A percentile compares a stretch with the other conserved stretches of the same genome.
phyloP scores from a whole-genome alignment of 92 coral and sea anemone species.

The Palythoa caribaeorum region DNA sequence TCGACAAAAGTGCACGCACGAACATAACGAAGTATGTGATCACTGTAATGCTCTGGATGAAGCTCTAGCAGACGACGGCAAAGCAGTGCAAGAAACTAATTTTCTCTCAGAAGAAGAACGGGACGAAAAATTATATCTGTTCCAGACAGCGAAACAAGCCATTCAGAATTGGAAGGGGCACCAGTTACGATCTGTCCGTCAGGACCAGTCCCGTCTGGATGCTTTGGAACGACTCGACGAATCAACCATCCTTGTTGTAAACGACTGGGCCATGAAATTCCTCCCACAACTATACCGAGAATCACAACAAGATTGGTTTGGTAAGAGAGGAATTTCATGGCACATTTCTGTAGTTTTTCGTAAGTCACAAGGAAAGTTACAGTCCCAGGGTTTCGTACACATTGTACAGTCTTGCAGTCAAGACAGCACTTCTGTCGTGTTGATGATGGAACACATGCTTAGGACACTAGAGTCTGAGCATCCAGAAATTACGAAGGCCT shows the following conservation, averaged over 20 bases:
- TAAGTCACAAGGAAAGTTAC: background rate
- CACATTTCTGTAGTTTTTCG: constrained; percentile 54
- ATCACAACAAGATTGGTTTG: constrained; percentile 58
- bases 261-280: constrained; percentile 19
- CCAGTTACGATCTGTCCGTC: constrained; percentile 50
- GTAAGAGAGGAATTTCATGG: constrained; percentile 54
- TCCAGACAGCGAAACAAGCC: constrained; percentile 38
- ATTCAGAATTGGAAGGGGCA: constrained; percentile 56
- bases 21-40: constrained; percentile 6
- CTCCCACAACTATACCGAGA: constrained; percentile 52
- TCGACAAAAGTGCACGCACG: constrained; percentile 15
- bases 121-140: constrained; percentile 17
- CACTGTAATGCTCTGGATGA: background rate
- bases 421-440: constrained; percentile 44
- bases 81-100: background rate
- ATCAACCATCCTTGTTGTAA: constrained; percentile 37
- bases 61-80: background rate
- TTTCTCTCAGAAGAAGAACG: constrained; percentile 17
- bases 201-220: constrained; percentile 52
- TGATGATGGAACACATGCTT: constrained; percentile 52
- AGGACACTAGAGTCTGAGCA: constrained; percentile 33
- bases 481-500: constrained; percentile 43
- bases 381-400: constrained; percentile 36
- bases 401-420: constrained; percentile 51
- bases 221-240: constrained; percentile 25